phyloP scores from a whole-genome alignment of 1,140 invertebrate genomes.

The Leucophenga varia region DNA sequence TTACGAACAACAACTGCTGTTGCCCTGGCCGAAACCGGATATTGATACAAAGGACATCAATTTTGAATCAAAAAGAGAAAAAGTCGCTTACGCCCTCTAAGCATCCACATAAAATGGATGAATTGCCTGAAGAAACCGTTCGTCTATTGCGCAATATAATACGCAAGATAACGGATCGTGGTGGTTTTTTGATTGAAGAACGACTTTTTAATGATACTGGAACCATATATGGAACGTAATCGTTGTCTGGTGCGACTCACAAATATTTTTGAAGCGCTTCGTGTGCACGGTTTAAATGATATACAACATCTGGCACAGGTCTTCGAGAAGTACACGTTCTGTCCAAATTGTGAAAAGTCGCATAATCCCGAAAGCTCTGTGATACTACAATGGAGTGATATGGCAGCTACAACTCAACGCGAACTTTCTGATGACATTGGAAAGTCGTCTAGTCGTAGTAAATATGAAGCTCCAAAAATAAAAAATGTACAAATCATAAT shows the following conservation, averaged over 20 bases:
- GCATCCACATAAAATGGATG: constrained; percentile 21
- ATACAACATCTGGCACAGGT: constrained; percentile 58
- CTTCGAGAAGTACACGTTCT: constrained; percentile 62
- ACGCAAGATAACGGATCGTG: constrained; percentile 59
- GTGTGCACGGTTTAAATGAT: constrained; percentile 56
- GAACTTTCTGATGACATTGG: too few relatives aligned
- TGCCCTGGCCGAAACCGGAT: constrained; percentile 62
- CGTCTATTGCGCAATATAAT: constrained; percentile 58
- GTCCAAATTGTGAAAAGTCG: constrained; percentile 60
- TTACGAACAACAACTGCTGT: constrained; percentile 68
- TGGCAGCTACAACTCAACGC: constrained; percentile 58
- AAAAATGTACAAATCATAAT: constrained; percentile 44
- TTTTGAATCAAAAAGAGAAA: constrained; percentile 15
- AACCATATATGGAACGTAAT: constrained; percentile 60
- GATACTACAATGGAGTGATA: constrained; percentile 54
- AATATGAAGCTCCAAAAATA: background rate
- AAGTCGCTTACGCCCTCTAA: too few relatives aligned
- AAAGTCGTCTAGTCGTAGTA: too few relatives aligned
- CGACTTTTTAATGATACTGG: constrained; percentile 62
- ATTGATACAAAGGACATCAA: constrained; percentile 33
- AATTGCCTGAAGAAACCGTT: constrained; percentile 28
- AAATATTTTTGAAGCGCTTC: constrained; percentile 63
- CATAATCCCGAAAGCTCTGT: constrained; percentile 41
- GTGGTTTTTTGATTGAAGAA: constrained; percentile 68
- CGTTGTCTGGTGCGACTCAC: constrained; percentile 64